Conservation (phyloP, 2,113 vertebrate genomes). For the Hemiprocne comata region DNA sequence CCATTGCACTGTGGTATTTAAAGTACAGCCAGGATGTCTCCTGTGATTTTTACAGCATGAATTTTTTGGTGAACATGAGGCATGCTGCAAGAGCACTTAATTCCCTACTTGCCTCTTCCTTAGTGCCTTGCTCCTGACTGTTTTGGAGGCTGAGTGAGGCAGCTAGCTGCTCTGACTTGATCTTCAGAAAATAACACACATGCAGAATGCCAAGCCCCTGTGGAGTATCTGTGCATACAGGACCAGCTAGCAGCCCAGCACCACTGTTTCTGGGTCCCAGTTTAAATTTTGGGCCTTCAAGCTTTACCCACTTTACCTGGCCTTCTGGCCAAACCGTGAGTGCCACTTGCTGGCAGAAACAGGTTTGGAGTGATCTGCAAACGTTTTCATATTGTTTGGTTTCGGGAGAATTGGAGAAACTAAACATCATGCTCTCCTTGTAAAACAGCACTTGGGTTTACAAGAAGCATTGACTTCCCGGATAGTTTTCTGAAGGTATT, state of each 20-base stretch:
- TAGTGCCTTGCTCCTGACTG: background rate
- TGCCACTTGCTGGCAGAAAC: background rate
- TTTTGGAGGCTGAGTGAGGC: background rate
- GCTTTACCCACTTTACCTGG: background rate
- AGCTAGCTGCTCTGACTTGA: background rate
- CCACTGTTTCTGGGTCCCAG: background rate
- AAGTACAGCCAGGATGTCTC: background rate
- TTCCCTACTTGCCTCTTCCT: background rate
- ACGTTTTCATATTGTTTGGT: background rate
- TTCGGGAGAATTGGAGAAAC: background rate
- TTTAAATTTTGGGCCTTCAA: background rate
- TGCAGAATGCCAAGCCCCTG: background rate
- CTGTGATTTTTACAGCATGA: background rate
- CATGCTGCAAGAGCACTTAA: background rate
- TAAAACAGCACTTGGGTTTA: background rate
- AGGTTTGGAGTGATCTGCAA: background rate
- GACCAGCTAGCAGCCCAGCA: background rate
- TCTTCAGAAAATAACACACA: background rate
- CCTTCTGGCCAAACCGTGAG: background rate
- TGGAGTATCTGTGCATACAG: background rate
- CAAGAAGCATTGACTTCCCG: background rate
- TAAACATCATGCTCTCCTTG: background rate
- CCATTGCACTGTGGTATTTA: rapidly evolving
- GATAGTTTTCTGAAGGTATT: background rate
- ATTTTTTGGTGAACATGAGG: background rate